Evolutionary conservation across 2,888 invertebrate genomes (phyloP).

Genomic region (Cetonia aurata): DNA sequence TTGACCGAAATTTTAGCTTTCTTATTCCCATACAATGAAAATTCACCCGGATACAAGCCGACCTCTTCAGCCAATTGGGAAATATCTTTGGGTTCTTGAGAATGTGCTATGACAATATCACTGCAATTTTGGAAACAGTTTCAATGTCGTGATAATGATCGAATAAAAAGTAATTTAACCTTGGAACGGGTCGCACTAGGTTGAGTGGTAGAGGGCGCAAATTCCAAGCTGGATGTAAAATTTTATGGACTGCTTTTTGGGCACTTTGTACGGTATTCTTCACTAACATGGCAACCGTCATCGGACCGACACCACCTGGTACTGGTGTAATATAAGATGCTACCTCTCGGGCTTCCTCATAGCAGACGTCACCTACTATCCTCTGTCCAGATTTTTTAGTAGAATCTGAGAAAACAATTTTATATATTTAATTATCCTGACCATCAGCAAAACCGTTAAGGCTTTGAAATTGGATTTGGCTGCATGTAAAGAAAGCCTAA

Average conservation of each 20-base stretch:
- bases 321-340: slow-evolving; percentile 95
- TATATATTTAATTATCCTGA: background rate
- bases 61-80: slow-evolving; percentile 83
- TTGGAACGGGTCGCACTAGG: slow-evolving; percentile 83
- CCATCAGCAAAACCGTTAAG: background rate
- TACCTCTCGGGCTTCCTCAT: slow-evolving; percentile 80
- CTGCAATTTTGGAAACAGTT: slow-evolving; percentile 65
- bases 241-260: slow-evolving; percentile 71
- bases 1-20: slow-evolving; percentile 92
- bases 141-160: background rate
- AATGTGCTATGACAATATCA: slow-evolving; percentile 91
- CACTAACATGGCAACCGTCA: slow-evolving; percentile 99
- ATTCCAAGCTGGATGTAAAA: slow-evolving; percentile 78
- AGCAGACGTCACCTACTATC: slow-evolving; percentile 96
- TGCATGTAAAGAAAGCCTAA: too few species aligned
- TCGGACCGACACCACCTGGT: slow-evolving; percentile 97
- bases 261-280: slow-evolving; percentile 93
- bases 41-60: slow-evolving; percentile 83
- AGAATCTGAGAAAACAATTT: slow-evolving; percentile 70
- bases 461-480: too few species aligned
- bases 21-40: slow-evolving; percentile 91
- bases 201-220: slow-evolving; percentile 76
- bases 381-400: slow-evolving; percentile 84
- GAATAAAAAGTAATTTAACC: slow-evolving; percentile 69
- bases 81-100: slow-evolving; percentile 90